Base-by-base conservation (phyloP, 2,888 invertebrate species). In the Ptychoptera albimana region DNA sequence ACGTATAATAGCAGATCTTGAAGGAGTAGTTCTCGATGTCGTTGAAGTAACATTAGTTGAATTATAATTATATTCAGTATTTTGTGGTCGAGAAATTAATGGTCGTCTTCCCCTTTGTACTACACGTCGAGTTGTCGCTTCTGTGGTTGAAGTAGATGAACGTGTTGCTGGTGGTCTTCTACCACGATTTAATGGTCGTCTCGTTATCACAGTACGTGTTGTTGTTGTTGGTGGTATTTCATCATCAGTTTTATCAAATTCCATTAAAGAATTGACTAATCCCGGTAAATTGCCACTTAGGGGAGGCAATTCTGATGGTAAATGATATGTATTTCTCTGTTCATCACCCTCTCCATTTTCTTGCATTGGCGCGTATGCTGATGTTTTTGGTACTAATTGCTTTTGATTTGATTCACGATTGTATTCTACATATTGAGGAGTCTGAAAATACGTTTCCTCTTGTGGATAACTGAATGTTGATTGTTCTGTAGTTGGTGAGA, bases 211-310 rank as follows among this genome's bases (percentile, higher is more conserved):
- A 5, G 23, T 23, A 23, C 23, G 23, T 12, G 64, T 62, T 9
- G 67, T 63, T 1, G 69, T 62, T 7, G 65, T 60, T 0, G 68
- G 61, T 16, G 65, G 61, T 34, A 65, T 60, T 35, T 64, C 58
- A 11, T 49, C 52, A 14, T 52, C 53, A 43, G 46, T 49, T 34
- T 52, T 53, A 46, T 53, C 54, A 5, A 50, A 65, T 47, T 77
- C 75, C 51, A 75, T 66, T 31, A 79, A 59, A 30, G 74, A 72
- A 53, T 77, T 77, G 0, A 77, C 72, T 16, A 76, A 57, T 1
- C 73, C 72, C 2, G 76, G 75, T 29, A 77, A 61, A 50, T 73
- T 72, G 0, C 74, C 71, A 12, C 71, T 73, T 37, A 74, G 64
- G 1, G 72, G 63, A 2, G 75, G 73, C 14, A 75, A 56, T 50